These are phyloP conservation scores for Scaptomyza caliginosa DNA, from an alignment of 2,888 invertebrate species.

Conservation along the genomic window DNA sequence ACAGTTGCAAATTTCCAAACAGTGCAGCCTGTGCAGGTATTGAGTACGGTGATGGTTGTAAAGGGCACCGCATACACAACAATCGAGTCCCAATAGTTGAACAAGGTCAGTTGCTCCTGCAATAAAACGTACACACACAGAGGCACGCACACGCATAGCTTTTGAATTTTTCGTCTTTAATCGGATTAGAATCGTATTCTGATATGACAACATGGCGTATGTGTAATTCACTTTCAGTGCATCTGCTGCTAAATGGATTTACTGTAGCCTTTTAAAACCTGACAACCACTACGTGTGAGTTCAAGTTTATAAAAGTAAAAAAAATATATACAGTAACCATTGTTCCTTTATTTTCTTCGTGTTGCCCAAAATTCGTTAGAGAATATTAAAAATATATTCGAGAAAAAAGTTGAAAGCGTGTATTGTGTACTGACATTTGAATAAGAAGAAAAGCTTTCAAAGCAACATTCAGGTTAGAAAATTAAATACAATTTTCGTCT, in stretches of 20 bases:
- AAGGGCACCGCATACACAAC: slow-evolving; percentile 91
- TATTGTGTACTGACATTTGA: not conserved
- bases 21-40: slow-evolving; percentile 88
- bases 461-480: not conserved
- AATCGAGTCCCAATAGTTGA: slow-evolving; percentile 89
- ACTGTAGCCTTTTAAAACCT: not conserved
- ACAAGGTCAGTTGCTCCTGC: slow-evolving; percentile 86
- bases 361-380: not conserved
- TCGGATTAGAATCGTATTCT: slow-evolving; percentile 14
- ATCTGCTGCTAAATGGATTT: slow-evolving; percentile 13
- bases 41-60: slow-evolving; percentile 88
- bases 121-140: slow-evolving; percentile 68
- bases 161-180: not conserved
- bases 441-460: not conserved
- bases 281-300: not conserved
- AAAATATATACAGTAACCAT: not conserved
- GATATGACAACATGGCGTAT: slow-evolving; percentile 27
- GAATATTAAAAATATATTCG: not conserved
- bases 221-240: slow-evolving; percentile 21
- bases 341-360: not conserved
- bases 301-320: not conserved
- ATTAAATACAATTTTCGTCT: not conserved
- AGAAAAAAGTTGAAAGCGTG: not conserved
- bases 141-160: not conserved
- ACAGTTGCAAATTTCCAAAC: slow-evolving; percentile 87